Conservation (phyloP, 1,140 invertebrate genomes). For the Steinernema khuongi region DNA sequence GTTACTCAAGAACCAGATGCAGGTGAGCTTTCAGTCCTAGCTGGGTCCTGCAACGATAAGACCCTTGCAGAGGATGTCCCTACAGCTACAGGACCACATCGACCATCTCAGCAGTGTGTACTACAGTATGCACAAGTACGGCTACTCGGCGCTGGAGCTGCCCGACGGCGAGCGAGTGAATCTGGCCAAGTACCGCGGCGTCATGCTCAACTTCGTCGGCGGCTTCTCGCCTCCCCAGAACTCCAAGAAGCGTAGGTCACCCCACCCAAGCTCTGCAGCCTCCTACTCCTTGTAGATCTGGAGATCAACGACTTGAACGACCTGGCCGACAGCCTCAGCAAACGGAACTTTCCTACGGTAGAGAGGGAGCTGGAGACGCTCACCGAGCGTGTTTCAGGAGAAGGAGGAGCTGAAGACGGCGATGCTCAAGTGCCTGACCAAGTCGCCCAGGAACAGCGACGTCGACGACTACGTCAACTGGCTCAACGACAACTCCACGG, state of each 20-base stretch:
- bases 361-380: neutral
- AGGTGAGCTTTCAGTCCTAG: neutral
- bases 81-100: neutral
- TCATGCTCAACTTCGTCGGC: slow-evolving; percentile 1
- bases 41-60: neutral
- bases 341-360: neutral
- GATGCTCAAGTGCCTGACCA: slow-evolving; percentile 1
- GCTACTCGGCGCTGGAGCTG: neutral
- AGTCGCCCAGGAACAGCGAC: neutral
- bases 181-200: neutral
- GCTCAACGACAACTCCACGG: slow-evolving; percentile 10
- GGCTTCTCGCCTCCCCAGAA: neutral
- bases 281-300: neutral
- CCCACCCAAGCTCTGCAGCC: neutral
- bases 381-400: neutral
- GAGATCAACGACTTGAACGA: neutral
- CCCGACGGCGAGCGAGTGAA: slow-evolving; percentile 2
- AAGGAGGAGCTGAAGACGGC: slow-evolving; percentile 2
- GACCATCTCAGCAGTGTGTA: slow-evolving; percentile 2
- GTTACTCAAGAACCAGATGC: neutral
- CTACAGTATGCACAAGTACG: slow-evolving; percentile 16
- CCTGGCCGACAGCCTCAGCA: neutral
- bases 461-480: slow-evolving; percentile 9
- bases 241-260: neutral
- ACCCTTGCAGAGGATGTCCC: neutral